Evolutionary conservation across 2,113 vertebrate species (phyloP).

Genomic region (Xyliphius kryptos): DNA sequence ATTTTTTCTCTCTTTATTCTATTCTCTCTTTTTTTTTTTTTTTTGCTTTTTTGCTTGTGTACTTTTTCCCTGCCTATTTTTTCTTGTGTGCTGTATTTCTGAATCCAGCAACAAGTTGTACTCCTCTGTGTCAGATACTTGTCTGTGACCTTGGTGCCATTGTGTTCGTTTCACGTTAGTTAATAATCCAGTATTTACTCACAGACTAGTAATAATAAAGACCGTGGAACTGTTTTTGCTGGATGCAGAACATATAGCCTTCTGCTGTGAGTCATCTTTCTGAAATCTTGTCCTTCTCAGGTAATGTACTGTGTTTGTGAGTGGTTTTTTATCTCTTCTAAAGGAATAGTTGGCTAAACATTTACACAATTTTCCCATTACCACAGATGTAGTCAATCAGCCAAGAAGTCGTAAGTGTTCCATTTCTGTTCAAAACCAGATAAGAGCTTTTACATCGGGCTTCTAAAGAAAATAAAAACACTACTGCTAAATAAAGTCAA

Average conservation of each 20-base stretch:
- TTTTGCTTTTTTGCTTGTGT: constrained; percentile 47
- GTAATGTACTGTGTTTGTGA: constrained; percentile 36
- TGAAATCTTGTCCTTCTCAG: constrained; percentile 11
- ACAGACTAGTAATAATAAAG: constrained; percentile 1
- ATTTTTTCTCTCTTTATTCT: constrained; percentile 46
- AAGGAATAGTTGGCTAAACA: too few relatives aligned
- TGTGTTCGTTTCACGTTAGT: constrained; percentile 66
- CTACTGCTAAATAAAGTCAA: too few relatives aligned
- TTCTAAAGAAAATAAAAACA: too few relatives aligned
- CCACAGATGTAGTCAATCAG: too few relatives aligned
- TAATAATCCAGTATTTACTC: constrained; percentile 28
- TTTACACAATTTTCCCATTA: too few relatives aligned
- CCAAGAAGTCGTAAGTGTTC: too few relatives aligned
- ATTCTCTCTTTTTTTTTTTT: constrained; percentile 46
- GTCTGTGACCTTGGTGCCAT: constrained; percentile 53
- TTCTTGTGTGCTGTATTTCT: constrained; percentile 67
- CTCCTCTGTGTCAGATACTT: constrained; percentile 47
- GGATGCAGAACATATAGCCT: constrained; percentile 50
- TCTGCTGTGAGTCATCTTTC: constrained; percentile 22
- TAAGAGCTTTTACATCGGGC: too few relatives aligned
- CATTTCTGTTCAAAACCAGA: too few relatives aligned
- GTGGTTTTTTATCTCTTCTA: not conserved
- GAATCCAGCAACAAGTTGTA: constrained; percentile 72
- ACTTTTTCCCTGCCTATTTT: constrained; percentile 52
- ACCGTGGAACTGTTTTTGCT: constrained; percentile 36